Evolutionary conservation across 1,140 invertebrate species (phyloP), one percentile per base, ranked within the genome.

Genomic region (Phocides pigmalion): DNA sequence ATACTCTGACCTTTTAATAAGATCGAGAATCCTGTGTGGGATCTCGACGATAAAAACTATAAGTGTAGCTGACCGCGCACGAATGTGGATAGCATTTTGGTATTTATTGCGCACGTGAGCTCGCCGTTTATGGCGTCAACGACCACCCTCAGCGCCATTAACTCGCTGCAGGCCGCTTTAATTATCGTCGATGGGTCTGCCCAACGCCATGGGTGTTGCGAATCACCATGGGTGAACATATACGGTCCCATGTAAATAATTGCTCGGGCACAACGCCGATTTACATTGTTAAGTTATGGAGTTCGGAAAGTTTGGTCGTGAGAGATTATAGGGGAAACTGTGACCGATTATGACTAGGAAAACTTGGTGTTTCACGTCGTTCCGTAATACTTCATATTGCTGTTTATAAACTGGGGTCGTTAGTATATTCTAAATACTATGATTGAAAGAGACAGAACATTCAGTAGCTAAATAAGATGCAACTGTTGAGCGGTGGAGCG

Each of bases 91-190:
- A 46, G 37, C 15, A 49, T 49, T 62, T 39, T 37, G 44, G 58
- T 64, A 68, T 63, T 58, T 68, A 68, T 56, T 56, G 51, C 50
- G 44, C 39, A 28, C 28, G 19, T 41, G 42, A 53, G 44, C 37
- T 59, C 25, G 51, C 47, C 51, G 53, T 49, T 64, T 68, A 64
- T 53, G 61, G 61, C 37, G 44, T 68, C 46, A 20, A 46, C 17
- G 58, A 25, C 42, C 32, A 62, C 42, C 51, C 61, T 39, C 44
- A 9, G 44, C 49, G 59, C 59, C 62, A 42, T 56, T 56, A 56
- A 56, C 11, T 39, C 14, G 20, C 39, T 44, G 22, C 50, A 37
- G 54, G 20, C 32, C 3, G 51, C 35, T 65, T 62, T 70, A 70
- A 62, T 62, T 56, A 47, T 51, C 56, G 28, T 28, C 54, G 61